phyloP scores from a whole-genome alignment of 2,113 vertebrate genomes.

The Gallinago jamesoni region DNA sequence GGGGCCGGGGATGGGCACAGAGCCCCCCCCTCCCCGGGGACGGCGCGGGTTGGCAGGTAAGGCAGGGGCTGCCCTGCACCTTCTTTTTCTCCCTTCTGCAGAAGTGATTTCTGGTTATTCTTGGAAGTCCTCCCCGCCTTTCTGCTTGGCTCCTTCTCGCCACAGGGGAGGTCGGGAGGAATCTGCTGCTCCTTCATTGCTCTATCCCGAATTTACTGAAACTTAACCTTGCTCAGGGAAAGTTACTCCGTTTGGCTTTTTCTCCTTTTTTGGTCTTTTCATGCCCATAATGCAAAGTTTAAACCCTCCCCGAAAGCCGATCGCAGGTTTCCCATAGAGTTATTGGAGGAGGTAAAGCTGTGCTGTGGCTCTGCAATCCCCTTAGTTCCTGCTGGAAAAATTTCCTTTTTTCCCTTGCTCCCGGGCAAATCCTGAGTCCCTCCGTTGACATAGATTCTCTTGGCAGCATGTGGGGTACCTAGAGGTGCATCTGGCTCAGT shows the following conservation, averaged over 20 bases:
- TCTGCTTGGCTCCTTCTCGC: background rate
- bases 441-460: rapidly evolving
- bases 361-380: background rate
- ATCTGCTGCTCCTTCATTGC: background rate
- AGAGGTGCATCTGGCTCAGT: background rate
- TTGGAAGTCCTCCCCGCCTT: rapidly evolving
- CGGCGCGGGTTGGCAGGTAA: background rate
- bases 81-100: background rate
- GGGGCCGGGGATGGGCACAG: background rate
- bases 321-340: rapidly evolving
- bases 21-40: background rate
- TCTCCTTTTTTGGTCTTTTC: background rate
- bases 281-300: background rate
- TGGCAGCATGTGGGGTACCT: background rate
- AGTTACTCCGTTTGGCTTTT: background rate
- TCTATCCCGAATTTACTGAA: background rate
- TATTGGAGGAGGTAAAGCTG: background rate
- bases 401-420: background rate
- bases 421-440: background rate
- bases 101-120: background rate
- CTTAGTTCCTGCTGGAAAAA: background rate
- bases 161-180: background rate
- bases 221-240: background rate
- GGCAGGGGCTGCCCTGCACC: background rate
- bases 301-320: background rate